Evolutionary conservation across 2,888 invertebrate genomes (phyloP).

Genomic region (Eupithecia subfuscata): DNA sequence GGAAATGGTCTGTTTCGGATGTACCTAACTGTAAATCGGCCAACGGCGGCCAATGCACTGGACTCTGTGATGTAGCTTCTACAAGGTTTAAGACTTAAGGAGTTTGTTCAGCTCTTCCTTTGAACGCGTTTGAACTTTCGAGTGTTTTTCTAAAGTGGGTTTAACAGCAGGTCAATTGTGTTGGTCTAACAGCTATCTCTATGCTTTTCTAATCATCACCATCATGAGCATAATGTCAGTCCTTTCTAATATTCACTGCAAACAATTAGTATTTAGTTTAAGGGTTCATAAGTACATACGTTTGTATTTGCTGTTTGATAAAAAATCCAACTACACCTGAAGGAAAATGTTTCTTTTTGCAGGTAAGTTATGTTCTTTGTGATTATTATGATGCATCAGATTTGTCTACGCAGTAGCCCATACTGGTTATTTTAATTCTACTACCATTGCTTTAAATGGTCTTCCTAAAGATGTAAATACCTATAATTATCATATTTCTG

Average conservation of each 20-base stretch:
- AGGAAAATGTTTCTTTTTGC: neutral
- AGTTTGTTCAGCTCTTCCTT: neutral
- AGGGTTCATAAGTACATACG: neutral
- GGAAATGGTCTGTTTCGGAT: slow-evolving; percentile 39
- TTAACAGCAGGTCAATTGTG: neutral
- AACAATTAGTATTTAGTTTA: neutral
- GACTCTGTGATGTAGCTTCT: neutral
- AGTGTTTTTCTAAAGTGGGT: neutral
- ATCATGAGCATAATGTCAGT: no score
- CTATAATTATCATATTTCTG: slow-evolving; percentile 10
- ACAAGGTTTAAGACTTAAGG: slow-evolving; percentile 16
- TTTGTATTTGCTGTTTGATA: neutral
- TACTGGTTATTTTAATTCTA: slow-evolving; percentile 1
- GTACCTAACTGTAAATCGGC: slow-evolving; percentile 21
- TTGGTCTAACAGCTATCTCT: neutral
- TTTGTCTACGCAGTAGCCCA: neutral
- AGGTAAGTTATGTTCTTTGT: neutral
- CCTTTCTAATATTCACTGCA: no score
- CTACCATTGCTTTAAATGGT: slow-evolving; percentile 1
- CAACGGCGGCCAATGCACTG: slow-evolving; percentile 17
- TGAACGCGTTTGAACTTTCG: neutral
- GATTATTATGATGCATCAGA: neutral
- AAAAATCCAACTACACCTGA: neutral
- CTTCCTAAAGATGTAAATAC: slow-evolving; percentile 3
- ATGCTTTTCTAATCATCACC: neutral